phyloP scores from a whole-genome alignment of 2,888 invertebrate species.

The Anthophora plumipes region DNA sequence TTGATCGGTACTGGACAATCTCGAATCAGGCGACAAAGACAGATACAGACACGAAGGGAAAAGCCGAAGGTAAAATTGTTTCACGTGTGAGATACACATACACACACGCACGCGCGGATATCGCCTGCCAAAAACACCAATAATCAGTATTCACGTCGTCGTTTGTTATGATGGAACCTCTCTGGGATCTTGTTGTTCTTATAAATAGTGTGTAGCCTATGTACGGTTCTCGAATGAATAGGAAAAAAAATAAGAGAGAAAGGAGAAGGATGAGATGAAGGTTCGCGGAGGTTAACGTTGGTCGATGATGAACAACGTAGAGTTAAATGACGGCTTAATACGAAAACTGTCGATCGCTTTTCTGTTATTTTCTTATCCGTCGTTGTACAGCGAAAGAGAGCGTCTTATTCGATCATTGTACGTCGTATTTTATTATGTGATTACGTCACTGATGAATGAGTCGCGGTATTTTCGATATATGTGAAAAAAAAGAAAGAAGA shows the following conservation, averaged over 20 bases:
- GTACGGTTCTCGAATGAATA: background rate
- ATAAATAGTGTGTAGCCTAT: conserved; percentile 3
- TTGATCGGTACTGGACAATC: conserved; percentile 15
- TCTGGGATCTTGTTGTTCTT: conserved; percentile 26
- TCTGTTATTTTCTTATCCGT: conserved; percentile 74
- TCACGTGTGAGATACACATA: too few relatives aligned
- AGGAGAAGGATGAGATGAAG: background rate
- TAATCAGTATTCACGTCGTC: conserved; percentile 66
- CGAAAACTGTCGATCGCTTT: conserved; percentile 62
- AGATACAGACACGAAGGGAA: background rate
- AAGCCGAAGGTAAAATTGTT: too few relatives aligned
- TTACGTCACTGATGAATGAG: conserved; percentile 68
- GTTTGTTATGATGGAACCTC: conserved; percentile 26
- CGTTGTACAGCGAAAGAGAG: conserved; percentile 69
- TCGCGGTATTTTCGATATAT: conserved; percentile 63
- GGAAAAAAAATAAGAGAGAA: background rate
- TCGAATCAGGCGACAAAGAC: too few relatives aligned
- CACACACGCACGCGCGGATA: conserved; percentile 42
- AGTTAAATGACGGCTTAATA: conserved; percentile 61
- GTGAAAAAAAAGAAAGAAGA: background rate
- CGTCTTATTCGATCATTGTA: conserved; percentile 72
- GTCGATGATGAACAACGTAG: conserved; percentile 45
- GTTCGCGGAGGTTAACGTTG: background rate
- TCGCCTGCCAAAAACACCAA: conserved; percentile 70
- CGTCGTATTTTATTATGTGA: conserved; percentile 78